Base-by-base conservation (phyloP, 2,113 vertebrate genomes). In the Hyperopisus bebe region DNA sequence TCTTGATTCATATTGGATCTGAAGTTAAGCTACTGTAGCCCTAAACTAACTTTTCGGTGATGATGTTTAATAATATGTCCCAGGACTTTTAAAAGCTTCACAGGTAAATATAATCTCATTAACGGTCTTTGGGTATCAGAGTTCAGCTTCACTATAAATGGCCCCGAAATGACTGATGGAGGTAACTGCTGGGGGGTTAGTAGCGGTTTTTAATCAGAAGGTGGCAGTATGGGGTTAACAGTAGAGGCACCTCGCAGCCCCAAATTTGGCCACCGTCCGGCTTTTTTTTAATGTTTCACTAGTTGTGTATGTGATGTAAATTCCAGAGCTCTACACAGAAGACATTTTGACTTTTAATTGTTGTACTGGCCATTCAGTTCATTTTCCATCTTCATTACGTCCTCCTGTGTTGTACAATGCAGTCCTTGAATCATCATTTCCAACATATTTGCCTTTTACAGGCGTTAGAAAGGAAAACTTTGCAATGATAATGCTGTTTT, bases 1-100 rank as follows among this genome's bases (percentile, higher is more conserved):
- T 48, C 39, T 89, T 84, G 55, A 90, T 90, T 87, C 90, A 90
- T 90, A 90, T 90, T 90, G 87, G 90, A 86, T 88, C 80, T 86
- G 46, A 85, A 39, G 35, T 87, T 51, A 84, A 84, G 74, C 24
- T 27, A 3, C 53, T 83, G 48, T 50, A 89, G 35, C 35, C 21
- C 80, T 80, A 83, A 82, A 58, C 35, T 89, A 89, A 83, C 31
- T 87, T 55, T 85, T 47, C 46, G 24, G 17, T 66, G 51, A 44
- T 87, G 51, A 42, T 88, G 19, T 62, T 44, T 51, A 48, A 86
- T 86, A 51, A 31, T 48, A 35, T 53, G 24, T 7, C 13, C 31
- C 15, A 8, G 7, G 48, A 87, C 19, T 35, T 53, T 87, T 47
- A 53, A 27, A 82, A 27, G 24, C 44, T 51, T 86, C 47, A 27